A percentile compares a stretch with the other conserved stretches of the same genome.
Evolutionary conservation across 1,140 invertebrate species (phyloP).

Genomic region (Drosophila saltans): DNA sequence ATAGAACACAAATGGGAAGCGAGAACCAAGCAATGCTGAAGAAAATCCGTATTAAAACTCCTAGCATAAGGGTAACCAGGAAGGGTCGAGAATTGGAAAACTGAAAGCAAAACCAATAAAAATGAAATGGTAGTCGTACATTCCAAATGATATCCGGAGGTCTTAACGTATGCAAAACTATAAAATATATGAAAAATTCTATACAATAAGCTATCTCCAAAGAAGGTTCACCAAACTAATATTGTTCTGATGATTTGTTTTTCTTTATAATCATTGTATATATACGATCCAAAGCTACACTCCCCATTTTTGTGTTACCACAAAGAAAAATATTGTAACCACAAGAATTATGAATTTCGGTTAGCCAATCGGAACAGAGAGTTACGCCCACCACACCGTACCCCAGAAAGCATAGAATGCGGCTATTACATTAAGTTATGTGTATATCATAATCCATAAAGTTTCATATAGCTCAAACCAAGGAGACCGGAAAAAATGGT

Average conservation of each 20-base stretch:
- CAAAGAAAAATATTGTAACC: conserved; percentile 58
- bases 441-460: conserved; percentile 75
- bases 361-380: conserved; percentile 30
- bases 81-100: conserved; percentile 20
- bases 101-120: conserved; percentile 48
- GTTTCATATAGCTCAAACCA: conserved; percentile 30
- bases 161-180: not conserved
- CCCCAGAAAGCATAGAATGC: conserved; percentile 16
- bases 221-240: too few species aligned
- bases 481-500: not conserved
- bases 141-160: not conserved
- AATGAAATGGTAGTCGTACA: conserved; percentile 42
- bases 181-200: not conserved
- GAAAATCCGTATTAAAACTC: conserved; percentile 18
- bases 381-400: conserved; percentile 23
- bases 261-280: not conserved
- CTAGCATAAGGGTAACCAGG: not conserved
- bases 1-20: conserved; percentile 39
- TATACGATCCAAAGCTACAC: not conserved
- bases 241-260: too few species aligned
- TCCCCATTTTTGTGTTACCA: conserved; percentile 31
- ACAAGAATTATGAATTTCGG: conserved; percentile 64
- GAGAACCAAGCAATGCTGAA: conserved; percentile 33
- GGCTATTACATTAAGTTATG: conserved; percentile 73
- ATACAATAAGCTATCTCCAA: too few species aligned